Evolutionary conservation across 2,888 invertebrate species (phyloP), one percentile per base, ranked within the genome.

Genomic region (Liopterus haemorrhoidalis): DNA sequence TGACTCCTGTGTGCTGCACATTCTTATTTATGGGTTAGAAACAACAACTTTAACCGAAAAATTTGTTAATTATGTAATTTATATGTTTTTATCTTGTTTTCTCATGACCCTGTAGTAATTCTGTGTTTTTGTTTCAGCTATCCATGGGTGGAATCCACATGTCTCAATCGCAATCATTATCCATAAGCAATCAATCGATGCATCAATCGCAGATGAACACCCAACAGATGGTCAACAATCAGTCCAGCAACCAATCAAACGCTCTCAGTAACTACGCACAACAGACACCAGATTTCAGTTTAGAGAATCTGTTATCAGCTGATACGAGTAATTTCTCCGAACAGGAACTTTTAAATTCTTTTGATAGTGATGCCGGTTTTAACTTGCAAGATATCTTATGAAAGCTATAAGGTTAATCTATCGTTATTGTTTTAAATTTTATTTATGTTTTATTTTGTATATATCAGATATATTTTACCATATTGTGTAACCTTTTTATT

Each of bases 331-430:
- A 78, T 61, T 82, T 86, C 67, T 81, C 84, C 57, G 85, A 87
- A 47, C 86, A 88, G 65, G 89, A 89, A 63, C 70, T 89, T 51
- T 75, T 89, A 57, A 88, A 82, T 69, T 87, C 87, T 41, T 78
- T 91, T 59, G 91, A 90, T 62, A 81, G 81, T 59, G 79, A 81
- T 59, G 76, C 78, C 52, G 71, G 73, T 48, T 81, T 83, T 57
- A 82, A 79, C 68, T 70, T 85, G 20, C 45, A 45, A 19, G 45
- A 45, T 32, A 45, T 45, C 27, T 45, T 45, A 45, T 45, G 45
- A 45, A 45, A 45, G 14, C 19, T 14, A n/a, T 36, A 22, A 28
- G 21, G 21, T 18, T 22, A 41, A 41, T 11, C 12, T 21, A 24
- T 19, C 33, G 39, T 45, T 44, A 32, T 31, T 44, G 38, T 38